Base-by-base conservation (phyloP, 2,113 vertebrate species). In the Sinocyclocheilus grahami region DNA sequence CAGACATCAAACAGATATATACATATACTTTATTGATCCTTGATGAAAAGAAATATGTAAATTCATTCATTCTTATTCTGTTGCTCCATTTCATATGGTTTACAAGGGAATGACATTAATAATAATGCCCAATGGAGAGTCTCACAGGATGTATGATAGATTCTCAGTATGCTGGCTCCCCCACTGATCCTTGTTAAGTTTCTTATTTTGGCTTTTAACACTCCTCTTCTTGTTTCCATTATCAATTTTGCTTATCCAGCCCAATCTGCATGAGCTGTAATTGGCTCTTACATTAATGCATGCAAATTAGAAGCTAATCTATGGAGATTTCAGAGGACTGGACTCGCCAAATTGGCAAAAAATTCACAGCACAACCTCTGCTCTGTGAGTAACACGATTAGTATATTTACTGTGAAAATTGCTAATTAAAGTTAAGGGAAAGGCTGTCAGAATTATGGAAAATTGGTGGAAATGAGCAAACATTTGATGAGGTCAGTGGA, bases 401-500 rank as follows among this genome's bases (percentile, higher is more conserved):
- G 75, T 18, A 53, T 77, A 77, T 77, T 77, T 77, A 77, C 13
- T 53, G 75, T 77, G 48, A 53, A 77, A 53, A 53, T 53, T 77
- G 13, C 74, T 77, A 51, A 77, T 77, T 77, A 53, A 77, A 30
- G 42, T 53, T 10, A 77, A 53, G n/a, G n/a, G 14, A 53, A 77
- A 75, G 12, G 48, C 24, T 53, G 13, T 75, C 72, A 24, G 46
- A 77, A 53, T 55, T 53, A 72, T 39, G 69, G 0, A 72, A 72
- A 39, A 72, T 39, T 72, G 69, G n/a, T 30, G n/a, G 13, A 30
- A 53, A 53, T 77, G n/a, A 55, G 46, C 75, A 77, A 55, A 55
- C 48, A 77, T 77, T 77, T 77, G 75, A 55, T 77, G 13, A 77
- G 48, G 75, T 77, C 75, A 77, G 42, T 51, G n/a, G 74, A 51